Evolutionary conservation across 2,888 invertebrate genomes (phyloP).

Genomic region (Stomorhina lunata): DNA sequence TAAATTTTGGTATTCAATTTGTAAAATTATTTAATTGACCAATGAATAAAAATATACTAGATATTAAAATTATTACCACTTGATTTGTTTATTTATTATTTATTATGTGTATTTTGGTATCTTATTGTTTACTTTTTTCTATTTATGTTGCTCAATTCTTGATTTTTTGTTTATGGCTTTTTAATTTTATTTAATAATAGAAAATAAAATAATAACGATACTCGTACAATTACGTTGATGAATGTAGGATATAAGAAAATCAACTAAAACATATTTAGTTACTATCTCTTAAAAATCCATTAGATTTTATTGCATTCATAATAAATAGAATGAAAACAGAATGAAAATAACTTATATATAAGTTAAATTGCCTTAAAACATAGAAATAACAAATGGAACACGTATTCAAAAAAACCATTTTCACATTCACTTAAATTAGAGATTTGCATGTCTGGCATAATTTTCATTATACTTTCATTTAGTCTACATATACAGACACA

Average conservation of each 20-base stretch:
- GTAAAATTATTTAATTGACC: slow-evolving; percentile 10
- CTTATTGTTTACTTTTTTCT: not conserved
- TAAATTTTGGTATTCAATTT: not conserved
- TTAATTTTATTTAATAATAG: not conserved
- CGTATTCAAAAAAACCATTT: slow-evolving; percentile 54
- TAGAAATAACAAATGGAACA: slow-evolving; percentile 53
- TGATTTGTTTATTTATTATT: slow-evolving; percentile 14
- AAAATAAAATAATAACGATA: slow-evolving; percentile 30
- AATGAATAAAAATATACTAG: slow-evolving; percentile 16
- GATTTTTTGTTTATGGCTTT: not conserved
- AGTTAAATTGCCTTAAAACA: too few relatives aligned
- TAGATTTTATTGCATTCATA: slow-evolving; percentile 55
- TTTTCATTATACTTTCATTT: slow-evolving; percentile 47
- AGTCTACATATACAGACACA: not conserved
- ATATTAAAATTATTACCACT: slow-evolving; percentile 7
- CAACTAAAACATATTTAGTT: not conserved
- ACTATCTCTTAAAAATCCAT: slow-evolving; percentile 56
- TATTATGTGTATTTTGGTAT: not conserved
- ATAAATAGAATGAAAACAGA: slow-evolving; percentile 9
- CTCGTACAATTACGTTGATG: slow-evolving; percentile 13
- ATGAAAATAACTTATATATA: not conserved
- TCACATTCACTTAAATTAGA: slow-evolving; percentile 59
- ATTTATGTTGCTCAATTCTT: not conserved
- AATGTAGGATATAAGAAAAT: not conserved
- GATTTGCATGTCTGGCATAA: slow-evolving; percentile 64